A percentile compares a stretch with the other conserved stretches of the same genome.
Evolutionary conservation across 2,797 vertebrate species (phyloP).

Genomic region (Danio kyathit): DNA sequence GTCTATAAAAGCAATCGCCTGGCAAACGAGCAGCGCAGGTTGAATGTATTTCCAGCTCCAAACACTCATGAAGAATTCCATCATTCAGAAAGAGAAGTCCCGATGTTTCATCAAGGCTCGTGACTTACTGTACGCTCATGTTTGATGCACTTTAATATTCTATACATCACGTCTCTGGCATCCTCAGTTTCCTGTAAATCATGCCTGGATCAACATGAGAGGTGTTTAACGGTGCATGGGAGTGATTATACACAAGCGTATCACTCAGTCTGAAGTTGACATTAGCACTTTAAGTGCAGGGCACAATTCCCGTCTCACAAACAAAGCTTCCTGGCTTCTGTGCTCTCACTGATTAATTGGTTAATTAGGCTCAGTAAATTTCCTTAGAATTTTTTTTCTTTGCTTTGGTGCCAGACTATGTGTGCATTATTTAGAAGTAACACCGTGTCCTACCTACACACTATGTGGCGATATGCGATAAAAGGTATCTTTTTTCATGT

Average conservation of each 20-base stretch:
- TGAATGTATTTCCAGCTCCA: constrained; percentile 6
- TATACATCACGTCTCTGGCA: constrained; percentile 3
- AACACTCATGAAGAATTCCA: background rate
- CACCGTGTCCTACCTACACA: no score
- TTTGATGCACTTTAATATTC: background rate
- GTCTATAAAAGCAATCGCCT: background rate
- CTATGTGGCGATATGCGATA: no score
- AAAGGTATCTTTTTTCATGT: no score
- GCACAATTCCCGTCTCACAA: background rate
- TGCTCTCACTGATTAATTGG: background rate
- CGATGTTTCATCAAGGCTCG: background rate
- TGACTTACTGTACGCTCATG: background rate
- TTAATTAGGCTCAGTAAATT: background rate
- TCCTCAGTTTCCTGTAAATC: background rate
- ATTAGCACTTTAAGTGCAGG: background rate
- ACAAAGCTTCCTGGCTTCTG: background rate
- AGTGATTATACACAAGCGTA: constrained; percentile 17
- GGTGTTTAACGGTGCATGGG: background rate
- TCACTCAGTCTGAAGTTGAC: constrained; percentile 20
- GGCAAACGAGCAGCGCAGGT: background rate
- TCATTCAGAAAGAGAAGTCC: background rate
- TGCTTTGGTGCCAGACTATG: background rate
- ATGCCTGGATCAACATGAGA: constrained; percentile 22
- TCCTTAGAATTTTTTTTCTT: background rate
- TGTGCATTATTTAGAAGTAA: no score